Evolutionary conservation across 2,888 invertebrate genomes (phyloP).

Genomic region (Atherix ibis): DNA sequence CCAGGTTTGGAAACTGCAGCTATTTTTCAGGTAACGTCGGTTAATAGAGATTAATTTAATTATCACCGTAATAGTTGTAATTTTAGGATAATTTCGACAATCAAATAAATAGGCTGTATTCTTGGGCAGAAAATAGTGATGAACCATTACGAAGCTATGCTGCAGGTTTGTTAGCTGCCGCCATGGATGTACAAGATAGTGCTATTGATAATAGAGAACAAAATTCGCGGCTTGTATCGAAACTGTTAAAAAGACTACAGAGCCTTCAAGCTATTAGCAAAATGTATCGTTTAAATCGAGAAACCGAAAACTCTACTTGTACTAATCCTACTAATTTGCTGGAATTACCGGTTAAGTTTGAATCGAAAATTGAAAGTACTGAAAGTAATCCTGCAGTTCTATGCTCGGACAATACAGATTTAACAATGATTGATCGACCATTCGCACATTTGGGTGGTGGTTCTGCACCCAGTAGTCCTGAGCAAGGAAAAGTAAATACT

Average conservation of each 20-base stretch:
- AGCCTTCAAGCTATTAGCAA: constrained; percentile 40
- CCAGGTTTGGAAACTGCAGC: constrained; percentile 91
- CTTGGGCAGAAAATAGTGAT: constrained; percentile 75
- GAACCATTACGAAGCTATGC: constrained; percentile 92
- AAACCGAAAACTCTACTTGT: neutral
- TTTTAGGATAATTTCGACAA: constrained; percentile 48
- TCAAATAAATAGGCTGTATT: constrained; percentile 67
- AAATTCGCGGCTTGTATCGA: constrained; percentile 71
- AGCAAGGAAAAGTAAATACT: constrained; percentile 13
- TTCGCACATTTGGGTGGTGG: constrained; percentile 37
- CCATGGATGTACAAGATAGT: constrained; percentile 94
- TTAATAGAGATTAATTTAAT: too few relatives aligned
- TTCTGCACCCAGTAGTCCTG: constrained; percentile 28
- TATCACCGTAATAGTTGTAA: too few relatives aligned
- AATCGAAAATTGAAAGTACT: constrained; percentile 3
- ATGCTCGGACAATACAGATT: neutral
- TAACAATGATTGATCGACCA: constrained; percentile 29
- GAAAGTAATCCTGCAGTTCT: constrained; percentile 5
- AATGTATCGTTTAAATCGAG: constrained; percentile 7
- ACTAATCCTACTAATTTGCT: neutral
- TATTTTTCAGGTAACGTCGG: constrained; percentile 65
- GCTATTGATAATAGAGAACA: constrained; percentile 73
- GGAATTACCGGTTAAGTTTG: constrained; percentile 1
- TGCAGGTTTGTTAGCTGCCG: constrained; percentile 81
- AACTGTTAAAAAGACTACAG: constrained; percentile 72